Conservation (phyloP, 2,888 invertebrate species). For the Drosophila maculinotata region DNA sequence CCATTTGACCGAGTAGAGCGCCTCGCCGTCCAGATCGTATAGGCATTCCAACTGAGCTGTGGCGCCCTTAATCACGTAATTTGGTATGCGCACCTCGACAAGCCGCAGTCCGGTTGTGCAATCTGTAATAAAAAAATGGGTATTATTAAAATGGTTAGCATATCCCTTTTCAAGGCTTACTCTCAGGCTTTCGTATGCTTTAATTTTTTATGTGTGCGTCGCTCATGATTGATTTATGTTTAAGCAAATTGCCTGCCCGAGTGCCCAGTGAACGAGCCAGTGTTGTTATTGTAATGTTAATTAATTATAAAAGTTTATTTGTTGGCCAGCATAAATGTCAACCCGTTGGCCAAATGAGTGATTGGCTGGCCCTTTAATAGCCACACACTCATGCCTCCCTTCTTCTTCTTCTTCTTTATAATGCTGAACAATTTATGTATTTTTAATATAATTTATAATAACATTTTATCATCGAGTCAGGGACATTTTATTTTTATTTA, state of each 20-base stretch:
- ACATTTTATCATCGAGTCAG: slow-evolving; percentile 54
- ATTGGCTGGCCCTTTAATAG: slow-evolving; percentile 37
- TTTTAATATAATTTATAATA: slow-evolving; percentile 72
- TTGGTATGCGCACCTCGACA: slow-evolving; percentile 92
- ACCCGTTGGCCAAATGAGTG: slow-evolving; percentile 60
- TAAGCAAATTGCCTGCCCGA: slow-evolving; percentile 49
- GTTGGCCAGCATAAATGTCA: slow-evolving; percentile 62
- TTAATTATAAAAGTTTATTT: slow-evolving; percentile 77
- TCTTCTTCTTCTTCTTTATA: slow-evolving; percentile 4
- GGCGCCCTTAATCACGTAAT: slow-evolving; percentile 92
- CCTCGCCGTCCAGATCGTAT: slow-evolving; percentile 93
- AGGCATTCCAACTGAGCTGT: slow-evolving; percentile 92
- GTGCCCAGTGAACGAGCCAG: slow-evolving; percentile 1
- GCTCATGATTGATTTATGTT: slow-evolving; percentile 73
- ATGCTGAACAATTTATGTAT: slow-evolving; percentile 59
- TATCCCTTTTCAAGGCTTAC: background rate
- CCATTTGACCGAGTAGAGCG: slow-evolving; percentile 95
- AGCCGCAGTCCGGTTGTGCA: slow-evolving; percentile 88
- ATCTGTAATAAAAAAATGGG: slow-evolving; percentile 78
- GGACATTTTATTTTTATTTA: slow-evolving; percentile 40
- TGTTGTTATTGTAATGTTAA: slow-evolving; percentile 66
- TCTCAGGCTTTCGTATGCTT: slow-evolving; percentile 26
- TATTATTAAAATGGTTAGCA: slow-evolving; percentile 42
- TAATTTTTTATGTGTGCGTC: slow-evolving; percentile 56
- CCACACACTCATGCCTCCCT: background rate